phyloP scores from a whole-genome alignment of 1,140 invertebrate species.

The Tetragonula clypearis region DNA sequence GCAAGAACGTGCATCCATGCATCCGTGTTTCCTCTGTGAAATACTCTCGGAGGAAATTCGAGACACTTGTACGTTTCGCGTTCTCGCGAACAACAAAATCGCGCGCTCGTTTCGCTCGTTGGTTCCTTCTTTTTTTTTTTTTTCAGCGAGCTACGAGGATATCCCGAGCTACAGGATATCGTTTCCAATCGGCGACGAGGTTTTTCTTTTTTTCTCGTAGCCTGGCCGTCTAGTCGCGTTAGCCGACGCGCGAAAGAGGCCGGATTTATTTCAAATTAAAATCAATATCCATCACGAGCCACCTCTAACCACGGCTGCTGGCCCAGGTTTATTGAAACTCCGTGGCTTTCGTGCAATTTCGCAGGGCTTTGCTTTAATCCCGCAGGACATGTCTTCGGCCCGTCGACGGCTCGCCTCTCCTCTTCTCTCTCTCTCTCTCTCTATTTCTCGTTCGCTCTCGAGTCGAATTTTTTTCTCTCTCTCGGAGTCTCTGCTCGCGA shows the following conservation, averaged over 20 bases:
- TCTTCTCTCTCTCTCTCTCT: slow-evolving; percentile 25
- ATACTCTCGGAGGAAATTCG: not conserved
- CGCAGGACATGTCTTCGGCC: slow-evolving; percentile 64
- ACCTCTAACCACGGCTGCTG: slow-evolving; percentile 34
- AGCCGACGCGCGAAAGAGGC: slow-evolving; percentile 42
- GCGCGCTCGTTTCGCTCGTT: too few relatives aligned
- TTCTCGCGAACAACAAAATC: not conserved
- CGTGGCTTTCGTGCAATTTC: slow-evolving; percentile 75
- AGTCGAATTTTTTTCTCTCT: slow-evolving; percentile 29
- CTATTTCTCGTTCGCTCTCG: not conserved
- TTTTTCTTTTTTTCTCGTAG: not conserved
- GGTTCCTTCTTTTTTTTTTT: not conserved
- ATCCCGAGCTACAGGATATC: not conserved
- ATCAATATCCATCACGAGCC: slow-evolving; percentile 66
- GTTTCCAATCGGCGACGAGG: not conserved
- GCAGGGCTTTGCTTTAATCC: slow-evolving; percentile 76
- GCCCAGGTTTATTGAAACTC: slow-evolving; percentile 73
- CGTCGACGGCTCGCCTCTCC: not conserved
- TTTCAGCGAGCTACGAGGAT: not conserved
- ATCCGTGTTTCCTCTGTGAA: too few relatives aligned
- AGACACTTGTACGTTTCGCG: not conserved
- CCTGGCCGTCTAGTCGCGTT: slow-evolving; percentile 1
- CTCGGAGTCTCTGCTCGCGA: not conserved
- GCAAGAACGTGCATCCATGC: too few relatives aligned
- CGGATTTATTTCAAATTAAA: slow-evolving; percentile 73